Conservation (phyloP, 2,888 invertebrate genomes). For the Acrobasis repandana region DNA sequence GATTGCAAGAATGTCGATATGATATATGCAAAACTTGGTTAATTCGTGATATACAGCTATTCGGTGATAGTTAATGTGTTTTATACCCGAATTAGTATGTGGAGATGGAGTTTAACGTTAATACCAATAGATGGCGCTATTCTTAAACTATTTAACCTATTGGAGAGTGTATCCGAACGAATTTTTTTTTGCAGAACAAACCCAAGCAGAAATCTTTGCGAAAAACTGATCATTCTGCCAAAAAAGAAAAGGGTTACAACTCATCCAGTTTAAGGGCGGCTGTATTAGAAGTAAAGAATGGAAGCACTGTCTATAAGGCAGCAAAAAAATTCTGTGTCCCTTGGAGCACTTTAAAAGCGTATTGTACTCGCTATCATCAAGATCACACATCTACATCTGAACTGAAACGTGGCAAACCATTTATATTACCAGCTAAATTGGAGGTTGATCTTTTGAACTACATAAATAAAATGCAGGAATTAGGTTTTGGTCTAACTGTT, state of each 20-base stretch:
- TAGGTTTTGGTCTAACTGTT: conserved; percentile 28
- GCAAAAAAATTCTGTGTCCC: conserved; percentile 21
- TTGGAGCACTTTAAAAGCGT: conserved; percentile 24
- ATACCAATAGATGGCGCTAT: too few relatives aligned
- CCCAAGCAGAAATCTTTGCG: neutral
- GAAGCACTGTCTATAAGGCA: conserved; percentile 21
- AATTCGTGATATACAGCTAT: too few relatives aligned
- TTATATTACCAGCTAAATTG: conserved; percentile 16
- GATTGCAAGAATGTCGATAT: too few relatives aligned
- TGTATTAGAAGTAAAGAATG: conserved; percentile 22
- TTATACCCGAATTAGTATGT: too few relatives aligned
- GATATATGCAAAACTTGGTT: too few relatives aligned
- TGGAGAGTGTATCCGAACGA: too few relatives aligned
- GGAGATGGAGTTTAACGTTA: too few relatives aligned
- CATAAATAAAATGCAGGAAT: conserved; percentile 28
- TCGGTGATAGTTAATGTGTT: too few relatives aligned
- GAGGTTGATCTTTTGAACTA: conserved; percentile 22
- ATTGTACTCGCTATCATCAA: conserved; percentile 19
- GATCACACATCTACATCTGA: conserved; percentile 21
- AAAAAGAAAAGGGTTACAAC: conserved; percentile 17
- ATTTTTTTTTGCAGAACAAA: conserved; percentile 17
- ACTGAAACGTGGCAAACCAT: conserved; percentile 22
- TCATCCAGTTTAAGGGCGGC: conserved; percentile 21
- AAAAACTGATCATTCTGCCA: conserved; percentile 13
- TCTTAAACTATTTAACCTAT: too few relatives aligned